Conservation (phyloP, 2,113 vertebrate genomes). For the Larimichthys polyactis region DNA sequence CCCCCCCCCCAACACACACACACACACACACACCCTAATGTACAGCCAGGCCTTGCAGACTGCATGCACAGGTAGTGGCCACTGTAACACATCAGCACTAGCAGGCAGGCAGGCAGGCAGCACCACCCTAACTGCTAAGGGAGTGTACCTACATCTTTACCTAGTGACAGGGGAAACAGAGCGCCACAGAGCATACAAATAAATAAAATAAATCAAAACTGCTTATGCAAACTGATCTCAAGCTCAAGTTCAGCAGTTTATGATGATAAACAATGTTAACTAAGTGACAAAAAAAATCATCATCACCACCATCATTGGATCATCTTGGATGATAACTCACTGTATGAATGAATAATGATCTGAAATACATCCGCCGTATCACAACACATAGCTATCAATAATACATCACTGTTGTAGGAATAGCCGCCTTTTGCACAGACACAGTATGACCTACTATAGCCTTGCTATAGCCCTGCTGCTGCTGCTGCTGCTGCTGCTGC, state of each 20-base stretch:
- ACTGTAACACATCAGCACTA: constrained; percentile 76
- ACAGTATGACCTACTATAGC: constrained; percentile 78
- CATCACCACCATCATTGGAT: neutral
- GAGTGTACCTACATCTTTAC: constrained; percentile 80
- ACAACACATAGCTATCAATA: constrained; percentile 72
- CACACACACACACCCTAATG: neutral
- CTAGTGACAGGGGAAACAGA: constrained; percentile 76
- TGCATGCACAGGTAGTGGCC: constrained; percentile 79
- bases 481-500: too few species aligned
- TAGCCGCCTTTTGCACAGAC: constrained; percentile 54
- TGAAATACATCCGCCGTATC: constrained; percentile 72
- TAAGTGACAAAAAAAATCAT: constrained; percentile 33
- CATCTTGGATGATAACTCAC: constrained; percentile 34
- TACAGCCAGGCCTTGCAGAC: constrained; percentile 61
- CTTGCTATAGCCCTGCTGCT: constrained; percentile 38
- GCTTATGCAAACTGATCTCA: constrained; percentile 57
- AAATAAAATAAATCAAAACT: neutral
- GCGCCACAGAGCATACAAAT: constrained; percentile 37
- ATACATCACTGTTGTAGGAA: constrained; percentile 59
- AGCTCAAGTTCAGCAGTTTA: constrained; percentile 52
- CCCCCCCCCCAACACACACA: neutral
- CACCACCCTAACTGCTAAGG: constrained; percentile 74
- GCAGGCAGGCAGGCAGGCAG: constrained; percentile 68
- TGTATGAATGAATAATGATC: constrained; percentile 72
- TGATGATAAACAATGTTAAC: constrained; percentile 25